These are phyloP conservation scores for Macrosteles quadrilineatus DNA, from an alignment of 1,140 invertebrate genomes.

Conservation along the genomic window DNA sequence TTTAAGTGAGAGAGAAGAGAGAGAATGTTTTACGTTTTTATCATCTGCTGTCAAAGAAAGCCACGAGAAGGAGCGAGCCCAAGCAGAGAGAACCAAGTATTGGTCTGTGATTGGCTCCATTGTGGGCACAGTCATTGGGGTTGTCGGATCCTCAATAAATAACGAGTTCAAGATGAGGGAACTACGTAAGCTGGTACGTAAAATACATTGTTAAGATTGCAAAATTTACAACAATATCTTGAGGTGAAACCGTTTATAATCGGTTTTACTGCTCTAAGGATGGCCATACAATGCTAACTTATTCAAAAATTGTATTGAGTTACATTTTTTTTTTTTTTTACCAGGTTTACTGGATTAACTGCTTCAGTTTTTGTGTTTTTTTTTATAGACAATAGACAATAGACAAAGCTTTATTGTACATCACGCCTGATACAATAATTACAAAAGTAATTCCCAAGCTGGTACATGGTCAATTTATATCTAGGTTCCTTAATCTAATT, in stretches of 20 bases:
- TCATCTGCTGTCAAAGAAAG: constrained; percentile 68
- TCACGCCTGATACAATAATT: too few species aligned
- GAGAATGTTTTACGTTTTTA: constrained; percentile 65
- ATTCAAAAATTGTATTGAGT: neutral
- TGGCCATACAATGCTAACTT: neutral
- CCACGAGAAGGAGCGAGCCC: constrained; percentile 71
- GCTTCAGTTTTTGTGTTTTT: too few species aligned
- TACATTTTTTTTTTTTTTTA: too few species aligned
- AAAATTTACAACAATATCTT: too few species aligned
- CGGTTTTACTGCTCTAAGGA: neutral
- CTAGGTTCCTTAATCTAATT: too few species aligned
- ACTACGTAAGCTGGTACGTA: constrained; percentile 58
- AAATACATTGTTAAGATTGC: too few species aligned
- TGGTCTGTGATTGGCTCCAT: constrained; percentile 74
- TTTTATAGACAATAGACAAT: too few species aligned
- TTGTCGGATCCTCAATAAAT: constrained; percentile 65
- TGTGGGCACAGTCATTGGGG: constrained; percentile 66
- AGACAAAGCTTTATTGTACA: too few species aligned
- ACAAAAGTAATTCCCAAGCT: too few species aligned
- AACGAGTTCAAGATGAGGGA: constrained; percentile 67
- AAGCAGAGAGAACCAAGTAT: constrained; percentile 75
- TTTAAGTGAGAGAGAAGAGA: constrained; percentile 57
- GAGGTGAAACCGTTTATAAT: too few species aligned
- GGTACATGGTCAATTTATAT: too few species aligned
- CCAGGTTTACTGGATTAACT: too few species aligned